Percentiles rank a stretch among this genome's conserved stretches.
These are phyloP conservation scores for Pomacea maculata DNA, from an alignment of 1,140 invertebrate genomes.

Conservation along the genomic window DNA sequence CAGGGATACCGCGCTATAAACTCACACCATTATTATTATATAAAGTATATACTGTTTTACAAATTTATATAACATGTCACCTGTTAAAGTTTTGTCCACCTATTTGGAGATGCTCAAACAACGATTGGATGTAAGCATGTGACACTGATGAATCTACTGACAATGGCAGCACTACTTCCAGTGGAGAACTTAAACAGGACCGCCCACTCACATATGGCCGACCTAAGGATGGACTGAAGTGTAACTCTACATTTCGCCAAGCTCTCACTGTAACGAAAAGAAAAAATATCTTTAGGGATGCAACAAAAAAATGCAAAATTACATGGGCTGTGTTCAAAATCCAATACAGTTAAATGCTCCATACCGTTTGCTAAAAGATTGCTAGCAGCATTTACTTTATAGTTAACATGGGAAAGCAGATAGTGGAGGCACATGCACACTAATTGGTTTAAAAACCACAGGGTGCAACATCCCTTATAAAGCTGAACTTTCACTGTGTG, in stretches of 20 bases:
- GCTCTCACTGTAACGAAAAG: constrained; percentile 26
- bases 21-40: too few relatives aligned
- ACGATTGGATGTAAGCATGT: constrained; percentile 21
- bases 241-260: constrained; percentile 36
- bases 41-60: too few relatives aligned
- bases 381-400: neutral
- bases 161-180: constrained; percentile 32
- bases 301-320: neutral
- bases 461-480: too few relatives aligned
- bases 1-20: too few relatives aligned
- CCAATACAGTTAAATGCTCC: neutral
- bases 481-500: too few relatives aligned
- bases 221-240: constrained; percentile 19
- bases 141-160: constrained; percentile 12
- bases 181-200: constrained; percentile 20
- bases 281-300: too few relatives aligned
- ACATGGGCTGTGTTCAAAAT: neutral
- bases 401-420: neutral
- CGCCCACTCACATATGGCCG: constrained; percentile 31
- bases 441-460: neutral
- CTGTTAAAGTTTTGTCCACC: constrained; percentile 23
- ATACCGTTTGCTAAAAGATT: neutral
- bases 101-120: constrained; percentile 21
- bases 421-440: neutral
- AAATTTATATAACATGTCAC: constrained; percentile 1